Evolutionary conservation across 2,888 invertebrate species (phyloP), one percentile per base, ranked within the genome.

Genomic region (Chymomyza fuscimana): DNA sequence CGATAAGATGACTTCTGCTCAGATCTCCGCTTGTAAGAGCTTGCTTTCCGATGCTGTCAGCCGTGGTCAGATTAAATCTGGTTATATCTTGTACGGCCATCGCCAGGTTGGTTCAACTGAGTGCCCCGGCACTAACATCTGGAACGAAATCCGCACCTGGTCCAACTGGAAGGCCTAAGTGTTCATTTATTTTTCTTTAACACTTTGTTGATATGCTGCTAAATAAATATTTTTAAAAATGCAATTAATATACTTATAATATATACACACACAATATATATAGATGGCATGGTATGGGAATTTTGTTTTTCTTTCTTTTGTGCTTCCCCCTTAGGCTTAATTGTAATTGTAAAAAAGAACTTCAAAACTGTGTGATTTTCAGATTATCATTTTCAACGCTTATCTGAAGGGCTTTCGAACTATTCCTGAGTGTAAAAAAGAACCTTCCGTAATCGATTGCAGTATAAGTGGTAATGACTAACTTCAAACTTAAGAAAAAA

Each of bases 91-190:
- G 60, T 86, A 89, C 59, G 90, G 90, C 19, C 90, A 91, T 78
- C 87, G 90, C 32, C 90, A 91, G 79, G 88, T 89, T 0, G 81
- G 89, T 63, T 71, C 86, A 40, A 90, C 90, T 32, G 90, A 90
- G 62, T 90, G 90, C 73, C 90, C 91, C 51, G 90, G 91, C 70
- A 89, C 79, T 67, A 90, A 89, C 22, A 69, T 91, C 72, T 90
- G 84, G 79, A 76, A 74, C 52, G 89, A 90, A 79, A 90, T 91
- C 65, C 83, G 87, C 63, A 84, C 78, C 52, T 91, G 90, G 91
- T 60, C 89, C 40, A 81, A 89, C 81, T 90, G 89, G 90, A 89
- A 74, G 80, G 84, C 85, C n/a, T 86, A 85, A 80, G 61, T 19
- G 6, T 7, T 22, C 19, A 22, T 12, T 29, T 59, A n/a, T 9